Percentiles rank a stretch among this genome's conserved stretches.
These are phyloP conservation scores for Tubulanus polymorphus DNA, from an alignment of 2,888 invertebrate genomes.

Conservation along the genomic window DNA sequence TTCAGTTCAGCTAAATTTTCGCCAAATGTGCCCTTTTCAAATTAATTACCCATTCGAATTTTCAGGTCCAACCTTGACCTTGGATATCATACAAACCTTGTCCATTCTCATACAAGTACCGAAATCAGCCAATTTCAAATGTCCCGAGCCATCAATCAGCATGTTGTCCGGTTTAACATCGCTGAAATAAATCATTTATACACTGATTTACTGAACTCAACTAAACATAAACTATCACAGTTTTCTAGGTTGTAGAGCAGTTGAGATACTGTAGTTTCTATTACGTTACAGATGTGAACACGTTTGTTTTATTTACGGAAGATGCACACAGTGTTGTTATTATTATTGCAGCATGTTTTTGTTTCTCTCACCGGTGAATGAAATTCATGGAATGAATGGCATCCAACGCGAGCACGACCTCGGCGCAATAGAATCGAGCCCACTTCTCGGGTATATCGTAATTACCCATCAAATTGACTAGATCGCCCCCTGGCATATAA, in stretches of 20 bases:
- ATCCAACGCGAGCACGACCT: conserved; percentile 94
- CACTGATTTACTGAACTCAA: too few species aligned
- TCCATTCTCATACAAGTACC: conserved; percentile 99
- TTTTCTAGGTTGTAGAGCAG: too few species aligned
- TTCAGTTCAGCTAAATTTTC: too few species aligned
- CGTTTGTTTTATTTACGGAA: too few species aligned
- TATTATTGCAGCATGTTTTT: background rate
- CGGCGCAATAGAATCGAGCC: conserved; percentile 97
- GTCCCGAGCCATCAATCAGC: conserved; percentile 91
- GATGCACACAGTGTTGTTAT: too few species aligned
- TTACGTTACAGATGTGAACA: too few species aligned
- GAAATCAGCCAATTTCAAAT: conserved; percentile 98
- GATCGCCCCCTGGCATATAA: conserved; percentile 99
- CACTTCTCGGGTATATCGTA: conserved; percentile 98
- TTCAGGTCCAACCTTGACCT: background rate
- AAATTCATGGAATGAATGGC: conserved; percentile 99
- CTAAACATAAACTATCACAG: too few species aligned
- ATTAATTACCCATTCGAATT: background rate
- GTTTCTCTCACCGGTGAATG: conserved; percentile 58
- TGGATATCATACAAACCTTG: conserved; percentile 54
- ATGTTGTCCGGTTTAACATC: conserved; percentile 99
- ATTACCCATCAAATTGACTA: conserved; percentile 96
- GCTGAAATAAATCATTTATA: too few species aligned
- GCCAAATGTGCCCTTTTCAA: too few species aligned
- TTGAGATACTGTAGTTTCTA: too few species aligned